Percentiles rank a stretch among this genome's conserved stretches.
These are phyloP conservation scores for Dinocampus coccinellae DNA, from an alignment of 2,888 invertebrate genomes.

Conservation along the genomic window DNA sequence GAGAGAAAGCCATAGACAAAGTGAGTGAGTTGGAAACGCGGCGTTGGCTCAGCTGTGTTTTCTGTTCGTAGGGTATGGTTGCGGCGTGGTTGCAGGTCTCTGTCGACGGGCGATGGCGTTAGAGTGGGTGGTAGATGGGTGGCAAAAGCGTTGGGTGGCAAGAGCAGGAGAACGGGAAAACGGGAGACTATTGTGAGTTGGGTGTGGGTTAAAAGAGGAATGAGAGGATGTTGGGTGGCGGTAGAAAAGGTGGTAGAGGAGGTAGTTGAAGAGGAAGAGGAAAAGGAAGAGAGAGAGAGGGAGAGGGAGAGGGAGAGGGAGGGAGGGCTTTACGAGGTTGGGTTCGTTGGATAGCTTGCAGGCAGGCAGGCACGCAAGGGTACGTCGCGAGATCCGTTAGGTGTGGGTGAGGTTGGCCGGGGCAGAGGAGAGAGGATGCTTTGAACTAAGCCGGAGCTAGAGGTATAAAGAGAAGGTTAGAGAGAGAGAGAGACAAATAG, in stretches of 20 bases:
- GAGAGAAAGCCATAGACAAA: no score
- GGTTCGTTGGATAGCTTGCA: conserved; percentile 59
- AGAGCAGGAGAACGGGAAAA: conserved; percentile 29
- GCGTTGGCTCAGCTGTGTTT: conserved; percentile 69
- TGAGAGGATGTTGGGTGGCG: background rate
- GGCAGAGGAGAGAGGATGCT: conserved; percentile 62
- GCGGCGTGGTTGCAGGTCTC: conserved; percentile 53
- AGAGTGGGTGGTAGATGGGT: conserved; percentile 35
- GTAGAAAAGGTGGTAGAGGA: background rate
- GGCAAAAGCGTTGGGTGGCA: conserved; percentile 45
- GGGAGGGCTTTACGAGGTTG: conserved; percentile 40
- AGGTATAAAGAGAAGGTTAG: conserved; percentile 35
- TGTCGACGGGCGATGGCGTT: conserved; percentile 55
- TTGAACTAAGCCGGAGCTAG: conserved; percentile 67
- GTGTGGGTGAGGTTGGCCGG: conserved; percentile 62
- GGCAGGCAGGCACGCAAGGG: conserved; percentile 63
- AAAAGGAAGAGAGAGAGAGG: background rate
- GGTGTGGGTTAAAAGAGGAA: conserved; percentile 29
- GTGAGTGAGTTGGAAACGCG: conserved; percentile 41
- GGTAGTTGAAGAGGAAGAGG: conserved; percentile 36
- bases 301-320: background rate
- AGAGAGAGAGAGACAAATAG: conserved; percentile 1
- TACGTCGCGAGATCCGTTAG: conserved; percentile 54
- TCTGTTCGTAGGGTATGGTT: conserved; percentile 58
- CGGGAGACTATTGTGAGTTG: background rate